Evolutionary conservation across 2,113 vertebrate species (phyloP).

Genomic region (Pteruthius melanotis): DNA sequence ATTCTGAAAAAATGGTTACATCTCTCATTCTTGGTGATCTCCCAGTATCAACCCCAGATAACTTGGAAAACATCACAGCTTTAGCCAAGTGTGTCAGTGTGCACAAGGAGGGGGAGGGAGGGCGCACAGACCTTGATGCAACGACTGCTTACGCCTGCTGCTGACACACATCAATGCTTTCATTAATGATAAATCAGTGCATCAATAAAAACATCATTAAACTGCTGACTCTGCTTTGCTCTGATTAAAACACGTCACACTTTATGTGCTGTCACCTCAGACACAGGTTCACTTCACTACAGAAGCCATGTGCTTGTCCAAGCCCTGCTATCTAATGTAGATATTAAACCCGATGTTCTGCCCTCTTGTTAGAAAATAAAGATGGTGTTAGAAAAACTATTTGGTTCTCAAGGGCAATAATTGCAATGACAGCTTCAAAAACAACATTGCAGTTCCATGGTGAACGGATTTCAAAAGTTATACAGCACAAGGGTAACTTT

Average conservation of each 20-base stretch:
- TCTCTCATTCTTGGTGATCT: neutral
- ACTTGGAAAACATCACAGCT: neutral
- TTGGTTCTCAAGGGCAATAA: neutral
- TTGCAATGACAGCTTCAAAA: neutral
- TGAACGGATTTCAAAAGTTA: neutral
- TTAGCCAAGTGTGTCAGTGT: neutral
- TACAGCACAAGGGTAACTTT: neutral
- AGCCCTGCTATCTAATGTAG: neutral
- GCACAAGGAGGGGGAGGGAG: neutral
- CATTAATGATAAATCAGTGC: neutral
- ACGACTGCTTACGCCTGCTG: fast-evolving
- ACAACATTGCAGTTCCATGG: neutral
- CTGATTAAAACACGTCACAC: neutral
- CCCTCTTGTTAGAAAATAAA: neutral
- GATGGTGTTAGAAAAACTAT: neutral
- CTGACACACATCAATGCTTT: neutral
- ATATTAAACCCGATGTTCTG: neutral
- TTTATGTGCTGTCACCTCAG: neutral
- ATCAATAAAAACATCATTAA: neutral
- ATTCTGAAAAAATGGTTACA: neutral
- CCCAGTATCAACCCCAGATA: neutral
- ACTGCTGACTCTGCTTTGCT: neutral
- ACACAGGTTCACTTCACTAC: neutral
- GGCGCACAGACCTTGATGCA: neutral
- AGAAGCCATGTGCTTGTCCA: neutral